These are phyloP conservation scores for Microplitis demolitor DNA, from an alignment of 1,140 invertebrate genomes.

Conservation along the genomic window DNA sequence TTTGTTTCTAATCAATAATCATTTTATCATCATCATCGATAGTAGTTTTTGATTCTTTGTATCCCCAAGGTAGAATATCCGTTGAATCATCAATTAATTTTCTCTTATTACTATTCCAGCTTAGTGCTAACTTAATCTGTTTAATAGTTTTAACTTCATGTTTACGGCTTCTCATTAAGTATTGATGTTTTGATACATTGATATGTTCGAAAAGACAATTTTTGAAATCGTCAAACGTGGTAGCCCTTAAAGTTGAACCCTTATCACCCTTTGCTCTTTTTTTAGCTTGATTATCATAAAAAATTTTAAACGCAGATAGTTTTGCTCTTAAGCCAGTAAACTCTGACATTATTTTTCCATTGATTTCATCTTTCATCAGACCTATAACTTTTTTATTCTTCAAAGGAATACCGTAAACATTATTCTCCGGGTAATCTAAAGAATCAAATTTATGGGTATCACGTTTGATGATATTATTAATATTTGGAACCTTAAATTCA, in stretches of 20 bases:
- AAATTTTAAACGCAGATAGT: slow-evolving; percentile 17
- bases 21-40: no score
- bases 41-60: not conserved
- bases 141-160: slow-evolving; percentile 4
- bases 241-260: slow-evolving; percentile 3
- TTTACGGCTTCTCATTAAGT: not conserved
- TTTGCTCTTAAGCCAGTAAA: no score
- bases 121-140: slow-evolving; percentile 4
- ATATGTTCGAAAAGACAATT: not conserved
- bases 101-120: slow-evolving; percentile 1
- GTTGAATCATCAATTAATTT: not conserved
- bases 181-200: not conserved
- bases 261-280: slow-evolving; percentile 24
- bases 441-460: not conserved
- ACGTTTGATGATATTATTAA: no score
- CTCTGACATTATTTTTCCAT: no score
- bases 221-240: slow-evolving; percentile 12
- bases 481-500: no score
- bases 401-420: slow-evolving; percentile 18
- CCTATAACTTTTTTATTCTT: slow-evolving; percentile 26
- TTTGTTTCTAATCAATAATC: no score
- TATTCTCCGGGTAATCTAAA: slow-evolving; percentile 2
- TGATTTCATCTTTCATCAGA: slow-evolving; percentile 24
- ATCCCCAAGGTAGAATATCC: slow-evolving; percentile 23
- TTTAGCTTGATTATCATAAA: not conserved